Percentiles rank a stretch among this genome's conserved stretches.
Conservation (phyloP, 2,888 invertebrate genomes). For the Drosophila silvestris region DNA sequence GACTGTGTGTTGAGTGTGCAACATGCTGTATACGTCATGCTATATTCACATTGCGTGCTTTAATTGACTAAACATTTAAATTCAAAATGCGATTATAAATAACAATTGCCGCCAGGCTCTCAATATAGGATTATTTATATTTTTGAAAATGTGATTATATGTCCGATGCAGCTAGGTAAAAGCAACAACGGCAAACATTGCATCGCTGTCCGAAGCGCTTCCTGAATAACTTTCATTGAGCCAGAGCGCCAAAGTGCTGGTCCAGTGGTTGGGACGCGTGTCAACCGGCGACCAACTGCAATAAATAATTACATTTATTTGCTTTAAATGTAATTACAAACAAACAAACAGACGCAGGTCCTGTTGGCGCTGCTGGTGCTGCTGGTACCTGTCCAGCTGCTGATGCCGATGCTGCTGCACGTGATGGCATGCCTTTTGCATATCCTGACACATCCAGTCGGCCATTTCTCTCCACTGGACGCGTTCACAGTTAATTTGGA, state of each 20-base stretch:
- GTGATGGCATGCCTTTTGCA: conserved; percentile 57
- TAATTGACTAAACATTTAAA: conserved; percentile 76
- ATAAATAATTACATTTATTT: conserved; percentile 81
- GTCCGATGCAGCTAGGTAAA: conserved; percentile 41
- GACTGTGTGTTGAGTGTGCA: conserved; percentile 20
- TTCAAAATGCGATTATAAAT: conserved; percentile 71
- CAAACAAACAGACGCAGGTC: conserved; percentile 55
- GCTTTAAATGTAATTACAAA: conserved; percentile 73
- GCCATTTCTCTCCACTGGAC: conserved; percentile 36
- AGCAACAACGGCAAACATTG: conserved; percentile 1
- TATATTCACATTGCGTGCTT: conserved; percentile 46
- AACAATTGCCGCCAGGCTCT: conserved; percentile 47
- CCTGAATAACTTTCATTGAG: conserved; percentile 47
- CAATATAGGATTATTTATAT: conserved; percentile 2
- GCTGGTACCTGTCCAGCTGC: background rate
- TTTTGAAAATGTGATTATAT: conserved; percentile 60
- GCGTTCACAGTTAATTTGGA: conserved; percentile 74
- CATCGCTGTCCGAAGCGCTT: conserved; percentile 14
- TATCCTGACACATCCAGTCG: conserved; percentile 46
- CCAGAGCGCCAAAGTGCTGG: conserved; percentile 28
- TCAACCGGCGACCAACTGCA: conserved; percentile 68
- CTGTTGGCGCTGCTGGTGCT: conserved; percentile 2
- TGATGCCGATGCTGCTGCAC: conserved; percentile 5
- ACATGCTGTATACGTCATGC: conserved; percentile 55
- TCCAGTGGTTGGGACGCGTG: conserved; percentile 38